Base-by-base conservation (phyloP, 2,888 invertebrate genomes). In the Dexiosoma caninum region DNA sequence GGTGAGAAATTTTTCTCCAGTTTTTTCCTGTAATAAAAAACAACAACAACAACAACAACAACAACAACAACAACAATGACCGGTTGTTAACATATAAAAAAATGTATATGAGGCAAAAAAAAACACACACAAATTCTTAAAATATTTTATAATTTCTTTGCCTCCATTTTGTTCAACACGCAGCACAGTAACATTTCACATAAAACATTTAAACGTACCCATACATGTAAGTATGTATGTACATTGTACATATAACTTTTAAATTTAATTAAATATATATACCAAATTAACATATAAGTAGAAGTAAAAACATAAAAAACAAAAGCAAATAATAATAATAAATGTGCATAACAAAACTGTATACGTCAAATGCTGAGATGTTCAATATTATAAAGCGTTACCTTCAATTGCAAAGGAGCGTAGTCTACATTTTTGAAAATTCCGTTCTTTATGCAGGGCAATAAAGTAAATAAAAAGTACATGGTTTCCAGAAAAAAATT, bases 131-230 rank as follows among this genome's bases (percentile, higher is more conserved):
- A 57, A 77, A 78, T 64, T 78, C 77, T 70, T 70, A 27, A 78
- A 78, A 78, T 77, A 77, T 77, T 77, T 77, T 69, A 59, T 62
- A 70, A 69, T 77, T 62, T 77, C 62, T 62, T 70, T 46, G 37
- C 19, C 69, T 30, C 64, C 70, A 66, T 64, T 77, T 77, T 77
- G 62, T 49, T 62, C 7, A 46, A 32, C 30, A n/a, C 49, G 30
- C 35, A 53, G 46, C 23, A n/a, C 51, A 59, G 23, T 8, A 49
- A 49, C 10, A 49, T 51, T 70, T 30, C 49, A 64, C 76, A 44
- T 59, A 57, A 49, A n/a, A 60, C 12, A 62, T 72, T 53, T 53
- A 21, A 40, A 60, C 32, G 62, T 40, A 35, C 60, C 42, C 6
- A 27, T 27, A 27, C 53, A 44, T 19, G 21, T 2, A 19, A 10